Evolutionary conservation across 2,888 invertebrate genomes (phyloP), one percentile per base, ranked within the genome.

Genomic region (Orthosia incerta): DNA sequence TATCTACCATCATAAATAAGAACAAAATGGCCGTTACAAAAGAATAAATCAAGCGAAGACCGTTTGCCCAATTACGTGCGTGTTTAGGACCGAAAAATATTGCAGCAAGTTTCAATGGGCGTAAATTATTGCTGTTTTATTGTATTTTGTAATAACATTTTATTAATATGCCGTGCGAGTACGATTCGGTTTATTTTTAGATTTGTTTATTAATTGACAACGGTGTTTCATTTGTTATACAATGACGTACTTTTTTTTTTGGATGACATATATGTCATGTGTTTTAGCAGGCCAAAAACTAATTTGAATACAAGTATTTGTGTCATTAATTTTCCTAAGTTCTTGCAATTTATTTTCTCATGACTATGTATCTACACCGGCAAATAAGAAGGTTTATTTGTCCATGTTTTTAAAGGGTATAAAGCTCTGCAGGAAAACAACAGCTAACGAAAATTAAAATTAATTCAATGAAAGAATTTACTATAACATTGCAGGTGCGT

Each of bases 41-140:
- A 13, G 51, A 61, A 81, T 85, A 85, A 85, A 86, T 86, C 86
- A 86, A 50, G 56, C 26, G 51, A 70, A 61, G 55, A 69, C 66
- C 73, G 79, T 75, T 76, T 74, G 57, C 71, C 51, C 77, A 83
- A 85, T 84, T 77, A 85, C 68, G 50, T 66, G 60, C 71, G 65
- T 75, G 68, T 80, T 81, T 83, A 72, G 74, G 68, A 74, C 69
- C 80, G 67, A 76, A 83, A 85, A 76, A 80, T 85, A 86, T 80
- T 85, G 81, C 77, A 71, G 70, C 73, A 76, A 76, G 46, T 78
- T 81, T 75, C 62, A 74, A 71, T 74, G 65, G 66, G 65, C 65
- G 71, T 80, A 73, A 87, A 77, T 77, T 85, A 83, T 83, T 84
- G 61, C 46, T 50, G 56, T 75, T 77, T 82, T 82, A 73, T 79